Evolutionary conservation across 2,888 invertebrate genomes (phyloP), one percentile per base, ranked within the genome.

Genomic region (Caenorhabditis becei): DNA sequence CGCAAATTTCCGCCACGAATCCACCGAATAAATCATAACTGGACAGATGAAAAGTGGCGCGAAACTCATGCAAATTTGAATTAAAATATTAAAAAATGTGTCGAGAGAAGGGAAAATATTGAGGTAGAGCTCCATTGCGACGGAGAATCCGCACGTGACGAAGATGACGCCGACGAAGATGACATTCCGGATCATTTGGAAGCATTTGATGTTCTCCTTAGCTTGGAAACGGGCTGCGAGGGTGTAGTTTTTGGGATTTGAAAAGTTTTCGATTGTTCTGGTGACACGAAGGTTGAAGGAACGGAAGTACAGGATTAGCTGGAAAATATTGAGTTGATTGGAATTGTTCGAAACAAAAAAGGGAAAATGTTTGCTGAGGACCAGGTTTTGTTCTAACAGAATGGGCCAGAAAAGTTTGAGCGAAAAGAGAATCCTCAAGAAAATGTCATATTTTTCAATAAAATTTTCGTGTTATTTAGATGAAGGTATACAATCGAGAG

Each of bases 161-260:
- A 51, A 51, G 24, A 32, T n/a, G 24, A 61, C 26, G 16, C 26
- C 59, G 20, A 23, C 24, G 10, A 70, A 14, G 14, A 70, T 47
- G 2, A 66, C 37, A 7, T 24, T 74, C 7, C n/a, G 24, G 18
- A 59, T 41, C 65, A 58, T 74, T 23, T 56, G 35, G 35, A 63
- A 63, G 11, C 56, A 74, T 20, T 49, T 58, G n/a, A 63, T 20
- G 35, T 74, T 74, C 20, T 74, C 74, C 41, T 59, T 63, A 1
- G 74, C 74, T 49, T 74, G 74, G 41, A 41, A 74, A 10, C 74
- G 35, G 10, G 66, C 65, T 7, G 66, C 74, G 10, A 74, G 44
- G 0, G 66, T 74, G 53, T 74, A 74, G 8, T 59, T 41, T 3
- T 65, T 49, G 2, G 58, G 74, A 14, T 20, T 54, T 8, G 37